phyloP scores from a whole-genome alignment of 2,113 vertebrate genomes.

The Tachycineta bicolor region DNA sequence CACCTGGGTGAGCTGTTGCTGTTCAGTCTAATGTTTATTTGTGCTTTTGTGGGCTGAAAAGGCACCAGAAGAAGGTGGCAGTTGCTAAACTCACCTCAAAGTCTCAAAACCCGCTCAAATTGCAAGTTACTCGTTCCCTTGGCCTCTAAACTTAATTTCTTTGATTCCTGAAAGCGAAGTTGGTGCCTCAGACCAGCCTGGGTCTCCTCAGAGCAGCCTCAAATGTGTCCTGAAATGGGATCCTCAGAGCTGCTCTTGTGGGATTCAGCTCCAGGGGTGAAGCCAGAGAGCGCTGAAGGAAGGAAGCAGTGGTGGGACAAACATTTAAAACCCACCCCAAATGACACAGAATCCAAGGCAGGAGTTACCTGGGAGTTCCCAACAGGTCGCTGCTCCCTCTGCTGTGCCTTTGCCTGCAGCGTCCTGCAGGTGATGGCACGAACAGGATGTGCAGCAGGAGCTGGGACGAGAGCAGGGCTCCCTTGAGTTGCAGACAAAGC shows the following conservation, averaged over 20 bases:
- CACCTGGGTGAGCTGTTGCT: not conserved
- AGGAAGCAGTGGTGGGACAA: not conserved
- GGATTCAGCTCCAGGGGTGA: not conserved
- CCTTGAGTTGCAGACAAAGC: not conserved
- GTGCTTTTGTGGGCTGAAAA: not conserved
- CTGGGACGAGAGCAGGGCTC: not conserved
- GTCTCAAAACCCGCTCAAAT: not conserved
- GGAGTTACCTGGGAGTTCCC: not conserved
- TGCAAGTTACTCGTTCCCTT: not conserved
- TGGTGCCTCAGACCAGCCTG: not conserved
- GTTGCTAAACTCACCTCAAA: not conserved
- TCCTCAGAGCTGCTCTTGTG: not conserved
- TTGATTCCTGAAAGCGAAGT: not conserved
- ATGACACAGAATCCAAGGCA: fast-evolving
- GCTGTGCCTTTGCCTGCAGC: not conserved
- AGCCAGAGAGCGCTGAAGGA: fast-evolving
- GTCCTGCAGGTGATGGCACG: not conserved
- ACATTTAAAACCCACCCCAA: not conserved
- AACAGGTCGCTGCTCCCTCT: slow-evolving; percentile 43
- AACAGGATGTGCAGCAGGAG: not conserved
- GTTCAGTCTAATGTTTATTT: not conserved
- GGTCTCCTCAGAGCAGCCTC: not conserved
- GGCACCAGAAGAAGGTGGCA: not conserved
- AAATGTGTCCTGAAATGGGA: not conserved
- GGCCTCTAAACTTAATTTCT: not conserved